Conservation (phyloP, 2,888 invertebrate species). For the Ormyrus nitidulus region DNA sequence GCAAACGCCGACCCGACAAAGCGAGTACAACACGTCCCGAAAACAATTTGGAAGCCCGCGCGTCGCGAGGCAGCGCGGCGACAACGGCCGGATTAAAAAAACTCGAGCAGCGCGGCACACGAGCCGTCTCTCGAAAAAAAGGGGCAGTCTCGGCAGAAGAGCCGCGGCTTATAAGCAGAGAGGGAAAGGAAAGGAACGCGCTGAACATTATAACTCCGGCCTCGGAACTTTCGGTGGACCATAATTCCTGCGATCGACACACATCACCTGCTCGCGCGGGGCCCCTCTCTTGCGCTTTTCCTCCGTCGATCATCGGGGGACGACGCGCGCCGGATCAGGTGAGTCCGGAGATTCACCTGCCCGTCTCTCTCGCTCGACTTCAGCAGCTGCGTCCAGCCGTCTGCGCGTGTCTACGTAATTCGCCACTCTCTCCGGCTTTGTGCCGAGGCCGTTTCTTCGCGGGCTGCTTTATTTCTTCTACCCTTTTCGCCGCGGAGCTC, state of each 20-base stretch:
- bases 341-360: constrained; percentile 70
- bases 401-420: constrained; percentile 58
- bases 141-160: no score
- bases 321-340: constrained; percentile 65
- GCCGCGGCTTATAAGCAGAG: no score
- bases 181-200: no score
- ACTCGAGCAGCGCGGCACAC: neutral
- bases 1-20: no score
- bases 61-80: neutral
- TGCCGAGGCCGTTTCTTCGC: no score
- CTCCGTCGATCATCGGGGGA: constrained; percentile 63
- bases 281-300: constrained; percentile 52
- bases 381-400: constrained; percentile 66
- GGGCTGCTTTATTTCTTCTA: no score
- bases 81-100: neutral
- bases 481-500: no score
- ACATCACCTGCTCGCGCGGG: constrained; percentile 68
- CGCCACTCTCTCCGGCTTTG: no score
- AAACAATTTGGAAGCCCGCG: neutral
- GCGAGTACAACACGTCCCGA: neutral
- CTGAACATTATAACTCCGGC: no score
- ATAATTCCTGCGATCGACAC: constrained; percentile 70
- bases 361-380: constrained; percentile 24
- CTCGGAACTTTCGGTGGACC: constrained; percentile 39
- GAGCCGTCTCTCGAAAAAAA: neutral